Base-by-base conservation (phyloP, 2,797 vertebrate species). In the Threskiornis aethiopicus region DNA sequence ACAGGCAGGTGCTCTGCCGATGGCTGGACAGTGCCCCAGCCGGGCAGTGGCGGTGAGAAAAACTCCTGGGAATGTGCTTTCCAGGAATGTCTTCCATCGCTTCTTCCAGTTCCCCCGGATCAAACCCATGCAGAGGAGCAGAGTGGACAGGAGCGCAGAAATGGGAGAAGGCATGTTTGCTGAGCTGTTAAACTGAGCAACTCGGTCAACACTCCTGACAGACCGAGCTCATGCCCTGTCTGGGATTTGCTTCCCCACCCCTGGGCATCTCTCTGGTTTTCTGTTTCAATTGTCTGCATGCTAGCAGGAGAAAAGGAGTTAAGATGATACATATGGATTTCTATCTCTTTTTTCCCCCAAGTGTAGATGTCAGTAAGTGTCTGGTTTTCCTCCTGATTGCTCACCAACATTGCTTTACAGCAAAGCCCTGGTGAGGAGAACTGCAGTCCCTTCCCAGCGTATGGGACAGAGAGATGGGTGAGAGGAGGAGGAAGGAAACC, bases 171-270 rank as follows among this genome's bases (percentile, higher is more conserved):
- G 5, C 17, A 7, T 9, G 18, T 90, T 67, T 52, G 55, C 62
- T 64, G 52, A 55, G 31, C 46, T 72, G 51, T 62, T 54, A 69
- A 62, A 85, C 7, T 6, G 18, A 67, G 25, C 29, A 51, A 81
- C 31, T 39, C 57, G 49, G 61, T 35, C 90, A 62, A 33, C 91
- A 89, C 94, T 96, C 94, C 87, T 59, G 71, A 84, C 94, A 31
- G 71, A 35, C 41, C 61, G 89, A 96, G 67, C 58, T 97, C 92
- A 88, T 82, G 58, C 28, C n/a, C 41, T 29, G 49, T 39, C 71
- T 61, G 25, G n/a, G 61, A 17, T 46, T 42, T 90, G 42, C 29
- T 66, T 88, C 69, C 73, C 69, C 89, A 26, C 59, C 49, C 61
- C 29, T 33, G 10, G 88, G 70, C 66, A 62, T 75, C 84, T 69